phyloP scores from a whole-genome alignment of 2,888 invertebrate species.

The Calliphora vomitoria region DNA sequence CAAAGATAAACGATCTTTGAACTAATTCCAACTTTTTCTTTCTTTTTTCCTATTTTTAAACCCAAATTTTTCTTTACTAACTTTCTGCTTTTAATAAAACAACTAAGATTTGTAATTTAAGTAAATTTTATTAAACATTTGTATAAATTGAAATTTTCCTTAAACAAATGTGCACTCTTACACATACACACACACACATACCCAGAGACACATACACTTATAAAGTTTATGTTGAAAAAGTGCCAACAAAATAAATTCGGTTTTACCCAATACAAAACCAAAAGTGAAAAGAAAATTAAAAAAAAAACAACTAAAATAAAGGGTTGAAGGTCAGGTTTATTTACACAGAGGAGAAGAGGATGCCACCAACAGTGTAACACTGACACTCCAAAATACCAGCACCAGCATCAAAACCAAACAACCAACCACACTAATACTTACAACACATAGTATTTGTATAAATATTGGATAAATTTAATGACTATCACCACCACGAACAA shows the following conservation, averaged over 20 bases:
- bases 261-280: constrained; percentile 12
- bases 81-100: not conserved
- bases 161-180: not conserved
- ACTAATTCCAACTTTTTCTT: not conserved
- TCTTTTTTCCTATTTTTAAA: not conserved
- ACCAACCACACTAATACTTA: constrained; percentile 18
- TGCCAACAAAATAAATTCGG: constrained; percentile 49
- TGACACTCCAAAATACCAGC: constrained; percentile 24
- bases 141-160: constrained; percentile 12
- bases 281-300: constrained; percentile 12
- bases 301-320: not conserved
- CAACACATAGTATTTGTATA: constrained; percentile 30
- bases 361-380: constrained; percentile 29
- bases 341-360: constrained; percentile 24
- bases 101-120: not conserved
- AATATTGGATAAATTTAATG: constrained; percentile 47
- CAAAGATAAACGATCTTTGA: not conserved
- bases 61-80: not conserved
- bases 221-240: constrained; percentile 33
- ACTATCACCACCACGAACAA: not conserved
- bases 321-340: constrained; percentile 66
- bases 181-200: not conserved
- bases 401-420: constrained; percentile 5
- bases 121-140: constrained; percentile 37
- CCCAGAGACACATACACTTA: not conserved